These are phyloP conservation scores for Peucedramus taeniatus DNA, from an alignment of 2,113 vertebrate genomes.

Conservation along the genomic window DNA sequence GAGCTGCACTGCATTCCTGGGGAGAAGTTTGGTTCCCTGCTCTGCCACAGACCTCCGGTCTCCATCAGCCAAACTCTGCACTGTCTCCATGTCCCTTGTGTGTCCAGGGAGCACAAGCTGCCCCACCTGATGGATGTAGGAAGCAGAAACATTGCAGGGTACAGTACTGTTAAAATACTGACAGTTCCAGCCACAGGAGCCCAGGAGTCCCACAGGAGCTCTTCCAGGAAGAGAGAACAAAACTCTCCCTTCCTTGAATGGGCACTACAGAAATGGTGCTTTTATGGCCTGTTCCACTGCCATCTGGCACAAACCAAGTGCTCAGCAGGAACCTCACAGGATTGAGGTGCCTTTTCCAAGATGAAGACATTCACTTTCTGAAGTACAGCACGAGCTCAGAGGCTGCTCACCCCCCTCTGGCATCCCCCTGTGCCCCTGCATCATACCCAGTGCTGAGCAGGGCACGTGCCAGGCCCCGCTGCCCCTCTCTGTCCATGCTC, in stretches of 20 bases:
- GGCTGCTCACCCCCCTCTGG: not conserved
- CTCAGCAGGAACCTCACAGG: not conserved
- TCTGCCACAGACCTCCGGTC: not conserved
- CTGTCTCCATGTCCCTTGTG: accelerated
- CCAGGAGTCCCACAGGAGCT: not conserved
- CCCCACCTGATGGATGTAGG: accelerated
- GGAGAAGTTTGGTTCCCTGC: not conserved
- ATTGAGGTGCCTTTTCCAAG: not conserved
- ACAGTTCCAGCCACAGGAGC: not conserved
- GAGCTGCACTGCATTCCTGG: not conserved
- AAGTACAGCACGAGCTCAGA: not conserved
- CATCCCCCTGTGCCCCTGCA: not conserved
- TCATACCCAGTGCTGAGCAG: accelerated
- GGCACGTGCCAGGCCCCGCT: accelerated
- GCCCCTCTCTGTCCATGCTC: accelerated
- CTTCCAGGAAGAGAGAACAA: not conserved
- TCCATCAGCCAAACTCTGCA: accelerated
- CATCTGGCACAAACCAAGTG: not conserved
- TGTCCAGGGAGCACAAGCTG: accelerated
- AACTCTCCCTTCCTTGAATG: not conserved
- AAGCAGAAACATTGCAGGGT: not conserved
- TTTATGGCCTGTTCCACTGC: not conserved
- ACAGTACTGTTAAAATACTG: not conserved
- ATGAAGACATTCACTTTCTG: not conserved
- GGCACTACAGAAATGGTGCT: not conserved